These are phyloP conservation scores for Caranx melampygus DNA, from an alignment of 2,113 vertebrate genomes.

Conservation along the genomic window DNA sequence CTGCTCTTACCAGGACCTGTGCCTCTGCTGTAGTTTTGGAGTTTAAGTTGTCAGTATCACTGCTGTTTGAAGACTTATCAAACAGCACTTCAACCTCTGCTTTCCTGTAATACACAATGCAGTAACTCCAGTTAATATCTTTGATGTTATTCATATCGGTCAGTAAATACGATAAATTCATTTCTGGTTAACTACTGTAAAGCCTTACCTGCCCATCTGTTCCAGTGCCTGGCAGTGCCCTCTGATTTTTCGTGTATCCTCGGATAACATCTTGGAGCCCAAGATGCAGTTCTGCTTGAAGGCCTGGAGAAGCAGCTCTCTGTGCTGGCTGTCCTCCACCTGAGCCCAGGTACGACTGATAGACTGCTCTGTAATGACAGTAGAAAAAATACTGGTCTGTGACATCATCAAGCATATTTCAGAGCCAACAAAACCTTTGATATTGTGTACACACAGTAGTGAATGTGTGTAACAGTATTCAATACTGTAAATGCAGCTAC, in stretches of 20 bases:
- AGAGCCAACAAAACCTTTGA: not conserved
- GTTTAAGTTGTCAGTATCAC: slow-evolving; percentile 35
- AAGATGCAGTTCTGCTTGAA: slow-evolving; percentile 70
- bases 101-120: slow-evolving; percentile 70
- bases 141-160: not conserved
- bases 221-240: slow-evolving; percentile 69
- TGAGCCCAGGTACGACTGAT: slow-evolving; percentile 60
- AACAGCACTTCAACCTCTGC: slow-evolving; percentile 80
- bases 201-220: slow-evolving; percentile 71
- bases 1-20: slow-evolving; percentile 80
- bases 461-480: not conserved
- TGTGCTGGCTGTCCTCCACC: slow-evolving; percentile 66
- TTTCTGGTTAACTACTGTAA: not conserved
- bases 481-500: not conserved
- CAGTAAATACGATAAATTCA: not conserved
- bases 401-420: not conserved
- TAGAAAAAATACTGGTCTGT: not conserved
- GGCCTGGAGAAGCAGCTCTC: slow-evolving; percentile 78
- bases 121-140: not conserved
- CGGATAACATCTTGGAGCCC: slow-evolving; percentile 55
- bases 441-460: not conserved
- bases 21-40: slow-evolving; percentile 70
- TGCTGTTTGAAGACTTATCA: slow-evolving; percentile 47
- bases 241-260: slow-evolving; percentile 61
- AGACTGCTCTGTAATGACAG: slow-evolving; percentile 70